Base-by-base conservation (phyloP, 1,140 invertebrate species). In the Oscheius sp. region DNA sequence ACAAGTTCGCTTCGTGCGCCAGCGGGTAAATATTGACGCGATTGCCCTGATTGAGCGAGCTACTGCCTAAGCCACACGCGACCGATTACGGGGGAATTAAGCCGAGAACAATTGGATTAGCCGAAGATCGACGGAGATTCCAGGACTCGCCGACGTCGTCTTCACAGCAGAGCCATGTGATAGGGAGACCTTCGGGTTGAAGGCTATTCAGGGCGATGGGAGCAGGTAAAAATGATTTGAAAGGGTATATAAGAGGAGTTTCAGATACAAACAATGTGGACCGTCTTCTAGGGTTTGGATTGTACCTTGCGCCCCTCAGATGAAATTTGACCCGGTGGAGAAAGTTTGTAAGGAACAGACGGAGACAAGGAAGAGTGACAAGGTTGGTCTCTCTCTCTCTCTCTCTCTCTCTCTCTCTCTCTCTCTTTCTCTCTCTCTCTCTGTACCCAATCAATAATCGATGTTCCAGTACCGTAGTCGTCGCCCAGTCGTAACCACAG, bases 271-370 rank as follows among this genome's bases (percentile, higher is more conserved):
- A 58, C 46, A 68, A 36, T 55, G 46, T 23, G 65, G 65, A 13
- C 46, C 46, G 13, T 55, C 45, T 32, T 29, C n/a, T 55, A 68
- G 45, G 55, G 67, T 68, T 23, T 68, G 67, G 67, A 61, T 68
- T 61, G 67, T 68, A 28, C 67, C 67, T 3, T 68, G 67, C 31
- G 67, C 67, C 4, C 67, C 67, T 1, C 49, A 58, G 26, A 59
- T 68, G 67, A 46, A 49, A 0, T 68, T 68, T 59, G 67, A 68
- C 45, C 67, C 67, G 7, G 67, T 58, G 26, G 67, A 68, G 52
- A 68, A 55, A 31, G 67, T 68, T 26, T 55, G 49, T 26, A 55
- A 55, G 49, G 49, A 55, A 23, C 49, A 7, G 49, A 55, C 7
- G 49, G 28, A 23, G 38, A n/a, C 49, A 55, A 7, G 49, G 49